Base-by-base conservation (phyloP, 2,888 invertebrate species). In the Erebia aethiops region DNA sequence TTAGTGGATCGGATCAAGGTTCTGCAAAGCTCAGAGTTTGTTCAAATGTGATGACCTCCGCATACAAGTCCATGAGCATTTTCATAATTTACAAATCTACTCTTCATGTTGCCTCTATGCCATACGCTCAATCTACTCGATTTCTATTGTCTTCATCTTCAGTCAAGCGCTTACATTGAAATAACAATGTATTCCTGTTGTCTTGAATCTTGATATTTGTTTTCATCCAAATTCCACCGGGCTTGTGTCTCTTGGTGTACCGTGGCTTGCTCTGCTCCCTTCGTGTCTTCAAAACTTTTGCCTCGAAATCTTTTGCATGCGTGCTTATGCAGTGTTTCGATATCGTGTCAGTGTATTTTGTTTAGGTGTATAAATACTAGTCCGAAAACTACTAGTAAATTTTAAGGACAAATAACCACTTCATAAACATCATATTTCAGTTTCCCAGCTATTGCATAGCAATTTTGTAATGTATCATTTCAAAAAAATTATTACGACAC, bases 251-350 rank as follows among this genome's bases (percentile, higher is more conserved):
- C 67, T 73, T 69, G 73, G 73, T 76, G 69, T 63, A 58, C 52
- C 71, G 75, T 71, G 58, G 71, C 72, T 81, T 83, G 69, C 78
- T 80, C 83, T 81, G 62, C 81, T 77, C 80, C 78, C 82, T 82
- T 76, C 76, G 67, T 75, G 76, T 79, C 84, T 87, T 82, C 81
- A 75, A 86, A 54, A 57, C 90, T 90, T 85, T 90, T 87, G 89
- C 87, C 88, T 89, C 85, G 82, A 85, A 87, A 91, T 91, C 90
- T 91, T 88, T 92, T 92, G 92, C 92, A 92, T 93, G 92, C 90
- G 91, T 90, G 92, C 92, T 92, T 92, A 81, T 85, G 88, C 88
- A 83, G 82, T 89, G 86, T 88, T 78, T 82, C 82, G 80, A 78
- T 83, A 84, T 84, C 85, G 86, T 86, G 83, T 85, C 86, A 80